Base-by-base conservation (phyloP, 2,797 vertebrate species). In the Coendou prehensilis region DNA sequence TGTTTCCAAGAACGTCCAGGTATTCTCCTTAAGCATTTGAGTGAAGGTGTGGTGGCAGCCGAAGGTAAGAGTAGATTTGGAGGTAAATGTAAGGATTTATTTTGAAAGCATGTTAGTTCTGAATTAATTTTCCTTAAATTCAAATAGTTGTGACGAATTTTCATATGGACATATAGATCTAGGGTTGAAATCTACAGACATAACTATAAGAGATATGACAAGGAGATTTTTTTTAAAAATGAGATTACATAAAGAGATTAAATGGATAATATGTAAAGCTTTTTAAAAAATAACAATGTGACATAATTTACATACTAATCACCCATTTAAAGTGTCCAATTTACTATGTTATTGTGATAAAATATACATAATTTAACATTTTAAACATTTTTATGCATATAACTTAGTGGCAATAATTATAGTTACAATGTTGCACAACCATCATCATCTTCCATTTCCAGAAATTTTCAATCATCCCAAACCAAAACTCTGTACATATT, bases 21-120 rank as follows among this genome's bases (percentile, higher is more conserved):
- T 50, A 23, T 69, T 97, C 92, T 87, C 13, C 52, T 71, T 76
- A 54, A 87, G 52, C 57, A 94, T 47, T n/a, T 92, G 37, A 22
- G 10, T 89, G 22, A 64, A 76, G 2, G 1, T 82, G 13, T 93
- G 28, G 22, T 54, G 28, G 76, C 17, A 83, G 28, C 54, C 5
- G 30, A 92, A 28, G 28, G 1, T 52, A 87, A 84, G 50, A 83
- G 7, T 83, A 79, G 54, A 78, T 71, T 89, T 82, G 23, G 57
- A 45, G 15, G 9, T 41, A n/a, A 80, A 81, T 28, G 14, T 54
- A 41, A 86, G 89, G 20, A 83, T 75, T 83, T 94, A 59, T 52
- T 82, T 84, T 11, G 47, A 5, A 9, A 23, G 5, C 33, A 80
- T 2, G 8, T 59, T 81, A 87, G 6, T 6, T 84, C 84, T 73